Percentiles rank a stretch among this genome's conserved stretches.
Evolutionary conservation across 2,113 vertebrate genomes (phyloP).

Genomic region (Archilochus colubris): DNA sequence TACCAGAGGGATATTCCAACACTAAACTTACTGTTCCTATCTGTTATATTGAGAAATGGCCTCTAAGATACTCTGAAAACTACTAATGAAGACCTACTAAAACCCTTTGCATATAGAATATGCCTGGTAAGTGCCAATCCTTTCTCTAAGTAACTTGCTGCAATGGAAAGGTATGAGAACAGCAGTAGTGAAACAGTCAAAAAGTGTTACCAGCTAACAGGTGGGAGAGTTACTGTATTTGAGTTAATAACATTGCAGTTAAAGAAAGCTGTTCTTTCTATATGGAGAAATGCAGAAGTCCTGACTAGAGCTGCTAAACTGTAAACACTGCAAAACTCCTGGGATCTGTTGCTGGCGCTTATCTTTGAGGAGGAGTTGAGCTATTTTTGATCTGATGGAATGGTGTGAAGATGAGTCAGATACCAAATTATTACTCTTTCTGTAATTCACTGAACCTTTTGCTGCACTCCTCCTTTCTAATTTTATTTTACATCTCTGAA

Average conservation of each 20-base stretch:
- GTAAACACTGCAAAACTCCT: background rate
- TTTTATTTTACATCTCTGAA: conserved; percentile 14
- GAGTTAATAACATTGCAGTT: background rate
- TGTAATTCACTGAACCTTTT: background rate
- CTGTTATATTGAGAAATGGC: background rate
- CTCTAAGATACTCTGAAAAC: background rate
- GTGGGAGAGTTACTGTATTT: background rate
- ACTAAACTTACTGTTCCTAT: background rate
- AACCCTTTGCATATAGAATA: background rate
- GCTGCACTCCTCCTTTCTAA: background rate
- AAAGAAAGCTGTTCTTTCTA: background rate
- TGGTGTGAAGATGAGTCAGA: conserved; percentile 2
- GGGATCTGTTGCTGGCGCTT: background rate
- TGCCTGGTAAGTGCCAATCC: background rate
- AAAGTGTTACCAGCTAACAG: background rate
- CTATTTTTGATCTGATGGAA: conserved; percentile 6
- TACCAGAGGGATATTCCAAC: background rate
- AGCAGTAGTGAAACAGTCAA: background rate
- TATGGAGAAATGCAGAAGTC: background rate
- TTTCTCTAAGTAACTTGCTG: background rate
- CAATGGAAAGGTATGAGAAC: background rate
- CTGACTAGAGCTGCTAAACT: background rate
- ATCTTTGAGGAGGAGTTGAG: background rate
- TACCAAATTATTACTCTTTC: background rate
- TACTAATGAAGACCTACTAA: background rate